These are phyloP conservation scores for Drymodes brunneopygia DNA, from an alignment of 2,113 vertebrate genomes.

Conservation along the genomic window DNA sequence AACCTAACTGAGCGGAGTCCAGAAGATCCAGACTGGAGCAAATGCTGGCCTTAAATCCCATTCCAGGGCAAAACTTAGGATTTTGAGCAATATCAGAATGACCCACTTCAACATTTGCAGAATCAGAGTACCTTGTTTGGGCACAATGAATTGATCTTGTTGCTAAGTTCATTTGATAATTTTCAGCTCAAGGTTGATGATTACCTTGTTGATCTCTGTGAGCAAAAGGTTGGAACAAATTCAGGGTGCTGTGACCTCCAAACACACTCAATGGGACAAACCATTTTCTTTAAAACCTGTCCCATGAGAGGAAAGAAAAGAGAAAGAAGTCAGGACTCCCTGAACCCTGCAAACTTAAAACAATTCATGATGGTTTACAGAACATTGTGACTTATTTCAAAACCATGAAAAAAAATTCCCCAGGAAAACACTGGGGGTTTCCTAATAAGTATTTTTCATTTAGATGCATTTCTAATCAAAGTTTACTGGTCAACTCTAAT, in stretches of 20 bases:
- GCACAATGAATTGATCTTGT: not conserved
- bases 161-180: not conserved
- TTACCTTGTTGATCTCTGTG: not conserved
- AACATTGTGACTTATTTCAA: not conserved
- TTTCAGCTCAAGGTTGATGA: not conserved
- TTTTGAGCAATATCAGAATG: not conserved
- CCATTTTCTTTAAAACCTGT: not conserved
- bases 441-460: not conserved
- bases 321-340: not conserved
- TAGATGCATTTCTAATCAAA: not conserved
- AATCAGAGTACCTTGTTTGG: not conserved
- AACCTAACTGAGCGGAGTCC: not conserved
- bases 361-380: accelerated
- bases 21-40: not conserved
- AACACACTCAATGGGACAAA: not conserved
- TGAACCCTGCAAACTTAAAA: not conserved
- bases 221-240: not conserved
- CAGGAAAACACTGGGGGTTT: not conserved
- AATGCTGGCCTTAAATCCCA: not conserved
- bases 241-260: not conserved
- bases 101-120: not conserved
- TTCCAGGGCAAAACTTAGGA: not conserved
- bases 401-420: not conserved
- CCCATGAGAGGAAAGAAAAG: not conserved
- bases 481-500: not conserved